A percentile compares a stretch with the other conserved stretches of the same genome.
These are phyloP conservation scores for Cacoxenus indagator DNA, from an alignment of 2,888 invertebrate genomes.

Conservation along the genomic window DNA sequence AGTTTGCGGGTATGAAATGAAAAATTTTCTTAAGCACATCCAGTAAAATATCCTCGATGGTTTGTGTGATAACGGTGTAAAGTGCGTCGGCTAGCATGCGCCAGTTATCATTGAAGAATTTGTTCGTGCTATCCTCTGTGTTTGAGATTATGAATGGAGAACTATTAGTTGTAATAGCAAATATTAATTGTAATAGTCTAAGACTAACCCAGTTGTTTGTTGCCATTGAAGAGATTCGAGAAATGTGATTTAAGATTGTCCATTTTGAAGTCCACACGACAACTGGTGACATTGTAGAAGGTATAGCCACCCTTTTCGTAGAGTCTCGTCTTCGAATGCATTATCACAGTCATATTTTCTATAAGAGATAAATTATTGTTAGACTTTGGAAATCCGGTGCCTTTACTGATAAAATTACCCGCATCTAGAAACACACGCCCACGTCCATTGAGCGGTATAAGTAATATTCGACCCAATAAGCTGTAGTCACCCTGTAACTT, in stretches of 20 bases:
- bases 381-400: background rate
- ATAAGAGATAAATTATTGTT: background rate
- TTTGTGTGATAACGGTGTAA: constrained; percentile 78
- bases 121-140: constrained; percentile 82
- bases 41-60: constrained; percentile 79
- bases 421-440: constrained; percentile 81
- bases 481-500: constrained; percentile 80
- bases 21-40: constrained; percentile 78
- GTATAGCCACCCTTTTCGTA: constrained; percentile 76
- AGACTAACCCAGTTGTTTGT: constrained; percentile 77
- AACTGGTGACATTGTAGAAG: constrained; percentile 79
- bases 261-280: constrained; percentile 78
- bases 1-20: constrained; percentile 79
- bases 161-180: background rate
- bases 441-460: constrained; percentile 79
- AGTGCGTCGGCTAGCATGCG: constrained; percentile 79
- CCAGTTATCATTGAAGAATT: constrained; percentile 83
- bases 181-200: too few relatives aligned
- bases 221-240: constrained; percentile 81
- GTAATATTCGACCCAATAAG: constrained; percentile 78
- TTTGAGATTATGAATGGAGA: background rate
- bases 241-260: constrained; percentile 78
- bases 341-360: constrained; percentile 79
- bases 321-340: constrained; percentile 77
- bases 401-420: constrained; percentile 71